Evolutionary conservation across 2,113 vertebrate species (phyloP).

Genomic region (Pogona vitticeps): DNA sequence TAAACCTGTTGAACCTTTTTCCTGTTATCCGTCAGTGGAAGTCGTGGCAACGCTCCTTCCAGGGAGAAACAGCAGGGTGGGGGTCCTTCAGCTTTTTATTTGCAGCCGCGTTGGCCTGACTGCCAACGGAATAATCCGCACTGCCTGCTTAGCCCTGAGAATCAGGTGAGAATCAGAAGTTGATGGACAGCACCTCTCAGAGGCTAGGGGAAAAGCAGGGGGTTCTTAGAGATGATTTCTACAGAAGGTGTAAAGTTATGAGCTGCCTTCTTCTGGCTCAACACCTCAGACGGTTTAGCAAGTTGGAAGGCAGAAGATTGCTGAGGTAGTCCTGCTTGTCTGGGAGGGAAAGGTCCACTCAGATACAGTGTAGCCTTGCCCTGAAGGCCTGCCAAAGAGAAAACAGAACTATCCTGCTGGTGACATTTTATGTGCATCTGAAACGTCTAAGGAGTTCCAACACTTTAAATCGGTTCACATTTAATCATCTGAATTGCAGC

Average conservation of each 20-base stretch:
- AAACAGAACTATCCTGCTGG: too few species aligned
- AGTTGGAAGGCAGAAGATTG: not conserved
- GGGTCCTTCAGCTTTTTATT: not conserved
- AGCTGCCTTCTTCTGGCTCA: not conserved
- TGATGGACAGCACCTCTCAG: too few species aligned
- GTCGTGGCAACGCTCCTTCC: not conserved
- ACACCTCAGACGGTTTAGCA: not conserved
- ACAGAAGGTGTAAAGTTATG: not conserved
- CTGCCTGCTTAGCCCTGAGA: not conserved
- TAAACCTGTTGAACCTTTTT: not conserved
- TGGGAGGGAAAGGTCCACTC: not conserved
- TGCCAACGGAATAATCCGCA: not conserved
- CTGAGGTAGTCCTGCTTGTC: not conserved
- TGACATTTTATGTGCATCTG: too few species aligned
- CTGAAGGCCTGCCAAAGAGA: too few species aligned
- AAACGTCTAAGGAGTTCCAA: too few species aligned
- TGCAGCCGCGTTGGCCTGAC: not conserved
- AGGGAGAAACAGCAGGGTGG: not conserved
- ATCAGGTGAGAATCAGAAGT: not conserved
- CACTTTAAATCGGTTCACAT: too few species aligned
- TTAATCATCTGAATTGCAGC: too few species aligned
- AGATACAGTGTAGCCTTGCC: not conserved
- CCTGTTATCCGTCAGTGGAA: not conserved
- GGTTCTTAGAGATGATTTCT: not conserved
- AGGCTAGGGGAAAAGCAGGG: not conserved